phyloP scores from a whole-genome alignment of 2,797 vertebrate genomes.

The Naso thynnoides region DNA sequence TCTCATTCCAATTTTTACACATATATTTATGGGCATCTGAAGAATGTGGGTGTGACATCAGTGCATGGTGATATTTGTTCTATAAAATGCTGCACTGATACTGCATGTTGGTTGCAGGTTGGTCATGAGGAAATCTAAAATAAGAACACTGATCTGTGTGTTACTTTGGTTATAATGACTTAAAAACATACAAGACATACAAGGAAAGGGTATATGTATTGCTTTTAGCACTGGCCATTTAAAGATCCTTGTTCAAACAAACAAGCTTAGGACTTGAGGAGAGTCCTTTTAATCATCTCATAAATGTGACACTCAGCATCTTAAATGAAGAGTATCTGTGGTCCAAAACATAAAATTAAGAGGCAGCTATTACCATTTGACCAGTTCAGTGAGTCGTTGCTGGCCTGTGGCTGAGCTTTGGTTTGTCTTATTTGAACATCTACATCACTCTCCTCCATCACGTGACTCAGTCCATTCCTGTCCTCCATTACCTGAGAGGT shows the following conservation, averaged over 20 bases:
- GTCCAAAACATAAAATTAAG: background rate
- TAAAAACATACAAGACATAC: background rate
- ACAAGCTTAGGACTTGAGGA: no score
- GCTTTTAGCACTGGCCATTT: no score
- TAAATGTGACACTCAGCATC: background rate
- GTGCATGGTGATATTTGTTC: background rate
- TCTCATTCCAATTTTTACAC: background rate
- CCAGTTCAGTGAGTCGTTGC: slow-evolving; percentile 56
- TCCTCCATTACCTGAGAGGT: slow-evolving; percentile 65
- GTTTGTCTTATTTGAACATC: slow-evolving; percentile 40
- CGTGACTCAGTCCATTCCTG: slow-evolving; percentile 6
- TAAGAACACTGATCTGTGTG: background rate
- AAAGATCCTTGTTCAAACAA: no score
- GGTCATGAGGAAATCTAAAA: slow-evolving; percentile 6
- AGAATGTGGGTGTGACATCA: background rate
- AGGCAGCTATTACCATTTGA: slow-evolving; percentile 75
- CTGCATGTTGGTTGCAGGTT: no score
- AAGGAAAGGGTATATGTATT: no score
- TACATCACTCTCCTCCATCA: slow-evolving; percentile 59
- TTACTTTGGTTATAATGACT: background rate
- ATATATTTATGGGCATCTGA: slow-evolving; percentile 1
- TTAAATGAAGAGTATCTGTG: background rate
- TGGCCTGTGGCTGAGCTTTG: slow-evolving; percentile 39
- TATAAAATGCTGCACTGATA: no score
- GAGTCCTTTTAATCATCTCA: background rate